Percentiles rank a stretch among this genome's conserved stretches.
phyloP scores from a whole-genome alignment of 1,140 invertebrate species.

The Apocrypta bakeri region DNA sequence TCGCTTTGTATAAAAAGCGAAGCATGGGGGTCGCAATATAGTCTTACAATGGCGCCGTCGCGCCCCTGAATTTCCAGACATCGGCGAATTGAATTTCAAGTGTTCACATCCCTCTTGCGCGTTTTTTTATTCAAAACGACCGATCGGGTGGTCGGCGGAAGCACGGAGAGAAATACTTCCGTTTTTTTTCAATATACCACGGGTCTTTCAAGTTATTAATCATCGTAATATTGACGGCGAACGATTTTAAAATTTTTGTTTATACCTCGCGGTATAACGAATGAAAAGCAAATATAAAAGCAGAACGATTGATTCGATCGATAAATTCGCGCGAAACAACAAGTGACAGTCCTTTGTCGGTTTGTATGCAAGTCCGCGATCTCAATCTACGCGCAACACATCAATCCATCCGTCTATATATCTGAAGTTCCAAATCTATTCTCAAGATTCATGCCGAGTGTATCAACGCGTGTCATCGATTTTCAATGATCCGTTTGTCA shows the following conservation, averaged over 20 bases:
- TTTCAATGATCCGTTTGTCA: neutral
- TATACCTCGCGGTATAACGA: too few species aligned
- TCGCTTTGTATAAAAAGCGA: constrained; percentile 3
- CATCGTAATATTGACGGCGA: neutral
- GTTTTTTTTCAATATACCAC: too few species aligned
- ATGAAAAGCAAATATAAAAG: neutral
- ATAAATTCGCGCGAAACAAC: neutral
- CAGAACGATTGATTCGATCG: neutral
- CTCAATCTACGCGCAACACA: neutral
- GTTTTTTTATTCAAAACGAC: neutral
- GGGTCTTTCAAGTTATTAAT: neutral
- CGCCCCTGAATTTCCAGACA: constrained; percentile 60
- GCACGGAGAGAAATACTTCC: neutral
- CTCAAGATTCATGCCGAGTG: neutral
- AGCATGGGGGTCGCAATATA: constrained; percentile 72
- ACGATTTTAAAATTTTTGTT: neutral
- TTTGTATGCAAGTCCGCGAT: neutral
- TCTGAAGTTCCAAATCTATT: neutral
- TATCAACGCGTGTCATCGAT: neutral
- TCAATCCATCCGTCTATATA: constrained; percentile 3
- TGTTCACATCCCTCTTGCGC: constrained; percentile 71
- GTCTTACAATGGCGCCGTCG: constrained; percentile 69
- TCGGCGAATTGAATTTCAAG: constrained; percentile 75
- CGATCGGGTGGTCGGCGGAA: neutral
- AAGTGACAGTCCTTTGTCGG: neutral